Conservation (phyloP, 2,888 invertebrate genomes). For the Theristus sp. region DNA sequence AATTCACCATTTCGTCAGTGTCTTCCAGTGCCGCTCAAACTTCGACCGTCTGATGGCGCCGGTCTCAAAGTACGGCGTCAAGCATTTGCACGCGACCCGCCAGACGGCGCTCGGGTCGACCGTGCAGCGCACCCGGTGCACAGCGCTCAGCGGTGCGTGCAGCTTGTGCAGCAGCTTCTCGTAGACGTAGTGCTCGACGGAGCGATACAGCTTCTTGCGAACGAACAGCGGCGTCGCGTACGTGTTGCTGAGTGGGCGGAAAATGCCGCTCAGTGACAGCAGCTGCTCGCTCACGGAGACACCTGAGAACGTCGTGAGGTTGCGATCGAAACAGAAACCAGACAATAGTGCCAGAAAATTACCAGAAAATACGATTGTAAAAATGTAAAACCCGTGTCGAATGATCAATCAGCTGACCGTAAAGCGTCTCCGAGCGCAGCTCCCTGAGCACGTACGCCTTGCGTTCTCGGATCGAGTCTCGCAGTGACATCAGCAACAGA, state of each 20-base stretch:
- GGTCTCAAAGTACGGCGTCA: too few relatives aligned
- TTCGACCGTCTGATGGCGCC: too few relatives aligned
- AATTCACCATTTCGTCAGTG: too few relatives aligned
- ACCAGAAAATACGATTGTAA: too few relatives aligned
- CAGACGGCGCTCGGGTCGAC: constrained; percentile 18
- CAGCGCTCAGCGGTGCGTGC: too few relatives aligned
- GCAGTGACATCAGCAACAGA: background rate
- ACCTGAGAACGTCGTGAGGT: too few relatives aligned
- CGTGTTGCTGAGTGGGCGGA: constrained; percentile 2
- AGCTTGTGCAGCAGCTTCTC: background rate
- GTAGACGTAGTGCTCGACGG: constrained; percentile 8
- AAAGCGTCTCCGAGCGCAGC: too few relatives aligned
- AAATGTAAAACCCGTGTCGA: too few relatives aligned
- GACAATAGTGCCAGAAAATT: too few relatives aligned
- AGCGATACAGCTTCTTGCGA: background rate
- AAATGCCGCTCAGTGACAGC: background rate
- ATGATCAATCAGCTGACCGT: too few relatives aligned
- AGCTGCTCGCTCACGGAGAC: background rate
- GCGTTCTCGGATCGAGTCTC: background rate
- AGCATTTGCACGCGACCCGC: constrained; percentile 12
- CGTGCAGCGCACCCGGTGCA: constrained; percentile 7
- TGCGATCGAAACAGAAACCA: too few relatives aligned
- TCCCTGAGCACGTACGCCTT: background rate
- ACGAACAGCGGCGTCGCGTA: constrained; percentile 3
- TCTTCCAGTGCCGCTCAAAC: too few relatives aligned